These are phyloP conservation scores for Amaurobius ferox DNA, from an alignment of 2,888 invertebrate genomes.

Conservation along the genomic window DNA sequence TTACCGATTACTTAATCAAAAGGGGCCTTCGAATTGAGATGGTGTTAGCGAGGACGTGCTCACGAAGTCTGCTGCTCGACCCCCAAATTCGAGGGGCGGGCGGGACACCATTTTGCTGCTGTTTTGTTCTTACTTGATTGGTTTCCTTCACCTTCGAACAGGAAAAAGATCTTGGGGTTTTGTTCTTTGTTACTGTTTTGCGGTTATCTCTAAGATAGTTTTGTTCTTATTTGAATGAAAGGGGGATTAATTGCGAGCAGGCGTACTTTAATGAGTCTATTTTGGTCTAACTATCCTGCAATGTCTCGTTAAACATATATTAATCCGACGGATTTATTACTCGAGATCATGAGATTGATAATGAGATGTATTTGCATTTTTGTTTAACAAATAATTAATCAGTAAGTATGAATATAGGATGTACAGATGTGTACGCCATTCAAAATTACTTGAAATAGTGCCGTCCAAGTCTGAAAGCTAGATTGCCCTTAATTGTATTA, in stretches of 20 bases:
- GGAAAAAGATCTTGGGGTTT: background rate
- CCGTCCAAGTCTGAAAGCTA: too few species aligned
- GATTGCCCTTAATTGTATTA: too few species aligned
- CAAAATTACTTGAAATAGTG: too few species aligned
- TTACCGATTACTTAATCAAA: constrained; percentile 69
- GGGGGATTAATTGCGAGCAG: background rate
- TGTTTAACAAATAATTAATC: too few species aligned
- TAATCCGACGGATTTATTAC: background rate
- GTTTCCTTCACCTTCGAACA: background rate
- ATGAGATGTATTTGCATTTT: too few species aligned
- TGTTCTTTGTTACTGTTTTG: background rate
- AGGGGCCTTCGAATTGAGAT: constrained; percentile 63
- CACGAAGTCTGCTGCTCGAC: constrained; percentile 51
- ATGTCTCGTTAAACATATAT: background rate
- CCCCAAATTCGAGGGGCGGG: constrained; percentile 47
- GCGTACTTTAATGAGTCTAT: background rate
- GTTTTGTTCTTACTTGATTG: background rate
- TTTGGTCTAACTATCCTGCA: background rate
- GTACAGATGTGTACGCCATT: too few species aligned
- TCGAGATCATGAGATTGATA: too few species aligned
- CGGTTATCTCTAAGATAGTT: background rate
- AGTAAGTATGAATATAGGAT: too few species aligned
- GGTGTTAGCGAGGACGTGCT: constrained; percentile 3
- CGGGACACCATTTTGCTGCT: background rate
- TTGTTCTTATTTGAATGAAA: background rate